Base-by-base conservation (phyloP, 2,797 vertebrate species). In the Dermochelys coriacea region DNA sequence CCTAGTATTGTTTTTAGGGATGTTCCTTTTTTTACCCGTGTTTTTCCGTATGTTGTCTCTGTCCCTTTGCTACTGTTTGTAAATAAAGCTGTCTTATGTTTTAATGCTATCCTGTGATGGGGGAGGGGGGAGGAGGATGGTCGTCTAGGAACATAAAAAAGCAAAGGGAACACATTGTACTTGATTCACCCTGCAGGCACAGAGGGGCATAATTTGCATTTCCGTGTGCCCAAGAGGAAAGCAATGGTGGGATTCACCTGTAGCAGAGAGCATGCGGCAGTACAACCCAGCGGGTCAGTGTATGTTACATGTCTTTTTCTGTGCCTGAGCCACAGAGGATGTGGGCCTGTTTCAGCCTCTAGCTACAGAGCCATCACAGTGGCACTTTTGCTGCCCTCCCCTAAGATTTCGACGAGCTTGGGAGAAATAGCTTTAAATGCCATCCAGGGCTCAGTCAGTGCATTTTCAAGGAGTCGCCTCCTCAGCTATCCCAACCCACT, bases 231-330 rank as follows among this genome's bases (percentile, higher is more conserved):
- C 47, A 18, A 29, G n/a, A 75, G n/a, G 23, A 55, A 51, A 79
- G 31, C 54, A 10, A 41, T 16, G 5, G 11, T 90, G 64, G 71
- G 68, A 61, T 91, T 89, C 82, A 51, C 54, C 19, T 85, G 47
- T 80, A 71, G 51, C 52, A 57, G 86, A 83, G 51, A 31, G 59
- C 19, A 1, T 51, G 4, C 5, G 64, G 37, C 80, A 11, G 21
- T 80, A 52, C 91, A 84, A 41, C 16, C 16, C 57, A 86, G 57
- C 9, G 14, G 34, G 29, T 83, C 19, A 5, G n/a, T 16, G 1
- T 71, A 21, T 0, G 0, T 71, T 1, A 1, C 0, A 0, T 3
- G 31, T 85, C 50, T 31, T 77, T 74, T 86, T 61, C 64, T 37
- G 19, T 71, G 64, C 64, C n/a, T 41, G n/a, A 71, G n/a, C 64